phyloP scores from a whole-genome alignment of 1,140 invertebrate species.

The Neoseiulus cucumeris region DNA sequence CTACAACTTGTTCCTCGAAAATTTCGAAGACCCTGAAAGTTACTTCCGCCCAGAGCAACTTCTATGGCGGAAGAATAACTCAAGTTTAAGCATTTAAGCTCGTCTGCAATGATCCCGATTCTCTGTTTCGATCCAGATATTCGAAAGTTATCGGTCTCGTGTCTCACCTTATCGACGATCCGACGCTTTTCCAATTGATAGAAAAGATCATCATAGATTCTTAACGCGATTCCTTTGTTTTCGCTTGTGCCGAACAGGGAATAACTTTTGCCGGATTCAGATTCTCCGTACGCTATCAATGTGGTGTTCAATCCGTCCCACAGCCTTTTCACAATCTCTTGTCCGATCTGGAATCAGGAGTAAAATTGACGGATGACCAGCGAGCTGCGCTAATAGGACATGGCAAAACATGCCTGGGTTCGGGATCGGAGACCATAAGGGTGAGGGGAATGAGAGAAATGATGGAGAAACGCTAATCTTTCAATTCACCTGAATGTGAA shows the following conservation, averaged over 20 bases:
- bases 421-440: too few relatives aligned
- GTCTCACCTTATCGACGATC: neutral
- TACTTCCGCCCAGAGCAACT: neutral
- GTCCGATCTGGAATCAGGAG: neutral
- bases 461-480: too few relatives aligned
- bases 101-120: too few relatives aligned
- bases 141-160: too few relatives aligned
- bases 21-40: neutral
- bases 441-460: too few relatives aligned
- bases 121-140: too few relatives aligned
- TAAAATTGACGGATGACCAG: too few relatives aligned
- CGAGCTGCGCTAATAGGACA: too few relatives aligned
- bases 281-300: neutral
- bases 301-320: neutral
- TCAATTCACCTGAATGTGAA: neutral
- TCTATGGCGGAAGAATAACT: neutral
- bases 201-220: slow-evolving; percentile 4
- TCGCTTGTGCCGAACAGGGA: neutral
- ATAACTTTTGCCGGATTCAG: slow-evolving; percentile 1
- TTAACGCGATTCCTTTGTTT: neutral
- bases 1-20: neutral
- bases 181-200: neutral
- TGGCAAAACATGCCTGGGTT: too few relatives aligned
- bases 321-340: neutral
- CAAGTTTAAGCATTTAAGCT: too few relatives aligned